phyloP scores from a whole-genome alignment of 2,113 vertebrate genomes.

The Cyprinus carpio region DNA sequence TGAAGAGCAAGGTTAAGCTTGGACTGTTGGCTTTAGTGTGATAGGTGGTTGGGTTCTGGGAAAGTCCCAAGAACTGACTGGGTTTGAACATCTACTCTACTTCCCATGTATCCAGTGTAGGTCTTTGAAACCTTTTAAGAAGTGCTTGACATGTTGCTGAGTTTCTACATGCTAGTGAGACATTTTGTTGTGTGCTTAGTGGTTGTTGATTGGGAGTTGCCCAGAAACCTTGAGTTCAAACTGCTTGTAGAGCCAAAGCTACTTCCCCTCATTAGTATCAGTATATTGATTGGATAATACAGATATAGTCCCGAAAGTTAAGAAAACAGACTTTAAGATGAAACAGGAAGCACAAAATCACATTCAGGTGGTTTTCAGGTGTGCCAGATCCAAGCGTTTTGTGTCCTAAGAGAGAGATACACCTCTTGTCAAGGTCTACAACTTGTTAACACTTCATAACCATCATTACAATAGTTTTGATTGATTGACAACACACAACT shows the following conservation, averaged over 20 bases:
- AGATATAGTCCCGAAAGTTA: not conserved
- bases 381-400: not conserved
- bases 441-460: not conserved
- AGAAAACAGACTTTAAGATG: not conserved
- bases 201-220: constrained; percentile 1
- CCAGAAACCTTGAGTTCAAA: constrained; percentile 1
- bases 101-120: constrained; percentile 15
- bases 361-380: not conserved
- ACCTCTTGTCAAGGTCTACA: not conserved
- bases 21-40: not conserved
- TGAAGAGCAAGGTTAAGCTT: not conserved
- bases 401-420: not conserved
- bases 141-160: constrained; percentile 28
- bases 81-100: constrained; percentile 1
- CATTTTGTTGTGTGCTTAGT: constrained; percentile 13
- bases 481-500: not conserved
- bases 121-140: constrained; percentile 2
- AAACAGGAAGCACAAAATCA: constrained; percentile 5
- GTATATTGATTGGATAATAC: not conserved
- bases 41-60: not conserved
- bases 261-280: not conserved
- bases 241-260: not conserved
- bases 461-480: not conserved
- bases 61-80: not conserved
- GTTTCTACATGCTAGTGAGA: constrained; percentile 28